Evolutionary conservation across 2,113 vertebrate genomes (phyloP).

Genomic region (Tonatia bakeri): DNA sequence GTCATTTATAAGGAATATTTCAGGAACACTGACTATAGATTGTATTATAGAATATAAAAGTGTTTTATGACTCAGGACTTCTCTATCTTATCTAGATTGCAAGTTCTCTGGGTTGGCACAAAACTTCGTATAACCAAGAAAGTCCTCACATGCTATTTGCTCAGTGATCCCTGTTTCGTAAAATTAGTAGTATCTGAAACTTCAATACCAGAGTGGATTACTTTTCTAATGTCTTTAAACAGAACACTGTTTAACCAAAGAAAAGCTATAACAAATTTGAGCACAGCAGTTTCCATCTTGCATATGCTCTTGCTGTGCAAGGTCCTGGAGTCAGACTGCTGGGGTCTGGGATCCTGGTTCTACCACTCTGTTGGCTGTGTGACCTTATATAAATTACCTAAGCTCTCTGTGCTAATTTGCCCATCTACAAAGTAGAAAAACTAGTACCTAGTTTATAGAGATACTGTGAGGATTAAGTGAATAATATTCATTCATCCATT

Average conservation of each 20-base stretch:
- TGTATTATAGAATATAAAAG: slow-evolving; percentile 8
- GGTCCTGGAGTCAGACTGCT: background rate
- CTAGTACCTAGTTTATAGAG: no score
- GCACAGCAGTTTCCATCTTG: background rate
- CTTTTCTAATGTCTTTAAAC: background rate
- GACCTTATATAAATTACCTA: background rate
- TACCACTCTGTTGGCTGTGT: background rate
- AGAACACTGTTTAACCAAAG: background rate
- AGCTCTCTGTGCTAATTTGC: background rate
- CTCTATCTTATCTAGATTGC: slow-evolving; percentile 26
- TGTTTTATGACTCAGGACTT: slow-evolving; percentile 28
- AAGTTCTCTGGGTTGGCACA: background rate
- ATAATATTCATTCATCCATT: no score
- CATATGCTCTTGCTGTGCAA: background rate
- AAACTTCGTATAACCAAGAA: background rate
- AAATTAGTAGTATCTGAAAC: background rate
- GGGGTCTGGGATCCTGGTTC: background rate
- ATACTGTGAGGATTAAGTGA: no score
- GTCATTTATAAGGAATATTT: background rate
- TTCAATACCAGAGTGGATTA: background rate
- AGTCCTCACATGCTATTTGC: background rate
- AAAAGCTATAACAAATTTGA: background rate
- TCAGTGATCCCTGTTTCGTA: background rate
- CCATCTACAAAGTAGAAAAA: no score
- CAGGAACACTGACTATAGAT: background rate